Evolutionary conservation across 1,140 invertebrate genomes (phyloP).

Genomic region (Dinothrombium tinctorium): DNA sequence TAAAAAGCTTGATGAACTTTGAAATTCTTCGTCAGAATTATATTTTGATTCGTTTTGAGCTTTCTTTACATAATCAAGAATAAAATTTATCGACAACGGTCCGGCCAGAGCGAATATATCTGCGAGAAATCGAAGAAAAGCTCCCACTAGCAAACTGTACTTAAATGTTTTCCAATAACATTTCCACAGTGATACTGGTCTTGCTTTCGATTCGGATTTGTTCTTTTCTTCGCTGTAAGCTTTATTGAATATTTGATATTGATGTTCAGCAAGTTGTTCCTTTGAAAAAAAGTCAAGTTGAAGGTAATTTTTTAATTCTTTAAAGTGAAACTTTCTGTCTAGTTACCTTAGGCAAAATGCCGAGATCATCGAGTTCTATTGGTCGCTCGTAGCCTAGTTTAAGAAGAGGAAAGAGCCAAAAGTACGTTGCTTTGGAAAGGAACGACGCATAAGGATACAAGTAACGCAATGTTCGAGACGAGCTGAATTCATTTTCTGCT

Average conservation of each 20-base stretch:
- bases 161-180: constrained; percentile 43
- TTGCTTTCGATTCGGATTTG: not conserved
- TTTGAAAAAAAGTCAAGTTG: not conserved
- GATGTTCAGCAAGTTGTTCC: not conserved
- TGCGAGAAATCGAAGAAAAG: constrained; percentile 41
- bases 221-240: not conserved
- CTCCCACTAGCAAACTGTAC: constrained; percentile 41
- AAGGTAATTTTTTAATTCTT: not conserved
- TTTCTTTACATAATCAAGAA: constrained; percentile 37
- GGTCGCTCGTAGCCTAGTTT: constrained; percentile 36
- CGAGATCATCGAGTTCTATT: constrained; percentile 37
- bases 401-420: constrained; percentile 43
- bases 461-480: too few relatives aligned
- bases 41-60: constrained; percentile 9
- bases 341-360: constrained; percentile 5
- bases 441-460: constrained; percentile 18
- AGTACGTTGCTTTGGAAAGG: constrained; percentile 44
- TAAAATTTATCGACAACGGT: constrained; percentile 44
- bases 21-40: not conserved
- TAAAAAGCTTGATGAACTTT: not conserved
- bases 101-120: constrained; percentile 47
- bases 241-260: not conserved
- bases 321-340: not conserved
- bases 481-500: too few relatives aligned
- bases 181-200: constrained; percentile 28